Evolutionary conservation across 1,140 invertebrate species (phyloP).

Genomic region (Pachypsylla venusta): DNA sequence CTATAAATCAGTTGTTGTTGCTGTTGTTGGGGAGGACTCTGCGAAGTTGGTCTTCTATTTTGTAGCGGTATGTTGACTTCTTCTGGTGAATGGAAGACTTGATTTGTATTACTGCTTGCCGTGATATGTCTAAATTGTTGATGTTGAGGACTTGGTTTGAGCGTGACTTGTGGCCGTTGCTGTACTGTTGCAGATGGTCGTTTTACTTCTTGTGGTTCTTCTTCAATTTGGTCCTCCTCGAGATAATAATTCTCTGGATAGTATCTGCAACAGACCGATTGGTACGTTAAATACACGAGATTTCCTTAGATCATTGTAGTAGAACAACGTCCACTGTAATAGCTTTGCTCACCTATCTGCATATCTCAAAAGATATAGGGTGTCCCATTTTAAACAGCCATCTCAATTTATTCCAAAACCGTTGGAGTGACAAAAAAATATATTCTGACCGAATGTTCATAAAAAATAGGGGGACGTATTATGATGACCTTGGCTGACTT

Average conservation of each 20-base stretch:
- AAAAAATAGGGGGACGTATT: too few species aligned
- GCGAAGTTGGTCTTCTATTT: slow-evolving; percentile 42
- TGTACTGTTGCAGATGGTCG: slow-evolving; percentile 16
- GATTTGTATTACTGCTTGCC: slow-evolving; percentile 24
- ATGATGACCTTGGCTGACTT: too few species aligned
- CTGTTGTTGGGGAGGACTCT: neutral
- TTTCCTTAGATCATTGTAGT: too few species aligned
- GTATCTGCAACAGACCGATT: slow-evolving; percentile 19
- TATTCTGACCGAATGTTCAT: too few species aligned
- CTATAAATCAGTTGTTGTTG: slow-evolving; percentile 5
- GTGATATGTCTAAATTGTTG: slow-evolving; percentile 5
- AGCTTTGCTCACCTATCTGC: too few species aligned
- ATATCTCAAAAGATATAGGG: too few species aligned
- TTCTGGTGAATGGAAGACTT: slow-evolving; percentile 66
- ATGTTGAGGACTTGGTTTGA: slow-evolving; percentile 8
- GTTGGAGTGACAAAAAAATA: too few species aligned
- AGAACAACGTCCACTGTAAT: too few species aligned
- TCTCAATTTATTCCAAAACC: too few species aligned
- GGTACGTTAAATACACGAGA: too few species aligned
- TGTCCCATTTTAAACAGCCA: too few species aligned
- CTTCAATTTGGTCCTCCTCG: slow-evolving; percentile 16
- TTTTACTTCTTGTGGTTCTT: slow-evolving; percentile 6
- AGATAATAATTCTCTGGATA: slow-evolving; percentile 25
- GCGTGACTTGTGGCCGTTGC: neutral
- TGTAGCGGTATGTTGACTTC: slow-evolving; percentile 70